Conservation (phyloP, 92 coral and sea anemone genomes). For the Epizoanthus scotinus region DNA sequence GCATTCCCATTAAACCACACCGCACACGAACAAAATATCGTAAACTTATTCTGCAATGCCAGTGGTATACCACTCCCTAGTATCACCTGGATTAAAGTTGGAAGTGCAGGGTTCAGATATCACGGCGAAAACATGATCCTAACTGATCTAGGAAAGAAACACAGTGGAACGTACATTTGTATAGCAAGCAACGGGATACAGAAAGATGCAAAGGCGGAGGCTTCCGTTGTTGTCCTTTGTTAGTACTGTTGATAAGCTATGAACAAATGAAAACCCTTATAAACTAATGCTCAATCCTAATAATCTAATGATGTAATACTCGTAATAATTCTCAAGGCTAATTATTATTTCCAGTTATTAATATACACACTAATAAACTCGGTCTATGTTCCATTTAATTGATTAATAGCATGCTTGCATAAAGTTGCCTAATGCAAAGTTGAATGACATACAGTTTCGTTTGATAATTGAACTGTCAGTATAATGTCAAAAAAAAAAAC, state of each 20-base stretch:
- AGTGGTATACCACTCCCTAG: slow-evolving; percentile 17
- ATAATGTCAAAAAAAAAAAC: no score
- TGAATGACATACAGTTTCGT: no score
- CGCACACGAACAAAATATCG: neutral
- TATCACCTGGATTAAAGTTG: slow-evolving; percentile 20
- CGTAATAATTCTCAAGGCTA: no score
- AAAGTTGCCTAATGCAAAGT: no score
- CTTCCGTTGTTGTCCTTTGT: slow-evolving; percentile 25
- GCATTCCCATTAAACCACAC: slow-evolving; percentile 11
- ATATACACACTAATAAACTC: no score
- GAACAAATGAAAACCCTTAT: no score
- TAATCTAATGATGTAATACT: no score
- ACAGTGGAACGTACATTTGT: slow-evolving; percentile 22
- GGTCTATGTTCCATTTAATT: no score
- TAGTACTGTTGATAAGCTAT: neutral
- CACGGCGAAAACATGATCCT: neutral
- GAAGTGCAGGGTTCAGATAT: slow-evolving; percentile 4
- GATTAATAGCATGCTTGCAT: no score
- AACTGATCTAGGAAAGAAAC: neutral
- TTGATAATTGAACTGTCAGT: no score
- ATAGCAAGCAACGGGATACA: slow-evolving; percentile 19
- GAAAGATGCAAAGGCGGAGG: neutral
- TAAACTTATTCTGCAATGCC: slow-evolving; percentile 29
- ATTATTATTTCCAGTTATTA: no score
- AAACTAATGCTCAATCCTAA: no score